These are phyloP conservation scores for Kryptolebias ocellatus DNA, from an alignment of 2,797 vertebrate species.

Conservation along the genomic window DNA sequence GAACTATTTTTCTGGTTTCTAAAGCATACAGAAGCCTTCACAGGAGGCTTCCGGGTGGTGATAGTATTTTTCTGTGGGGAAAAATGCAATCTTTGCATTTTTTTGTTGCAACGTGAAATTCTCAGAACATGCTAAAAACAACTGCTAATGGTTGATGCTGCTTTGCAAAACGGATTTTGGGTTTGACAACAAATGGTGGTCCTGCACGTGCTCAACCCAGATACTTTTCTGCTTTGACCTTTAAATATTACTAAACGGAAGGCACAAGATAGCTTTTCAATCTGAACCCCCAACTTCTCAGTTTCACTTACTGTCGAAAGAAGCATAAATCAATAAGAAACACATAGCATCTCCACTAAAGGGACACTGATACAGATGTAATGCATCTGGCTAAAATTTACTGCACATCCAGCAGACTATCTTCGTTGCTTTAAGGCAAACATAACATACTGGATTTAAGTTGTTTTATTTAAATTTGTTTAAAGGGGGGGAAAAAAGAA, in stretches of 20 bases:
- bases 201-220: neutral
- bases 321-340: constrained; percentile 58
- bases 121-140: constrained; percentile 13
- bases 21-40: constrained; percentile 15
- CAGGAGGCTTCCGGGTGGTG: constrained; percentile 20
- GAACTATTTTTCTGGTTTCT: constrained; percentile 21
- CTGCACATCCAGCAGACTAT: constrained; percentile 15
- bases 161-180: constrained; percentile 4
- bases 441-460: constrained; percentile 25
- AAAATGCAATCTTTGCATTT: constrained; percentile 1
- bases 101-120: constrained; percentile 5
- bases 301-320: constrained; percentile 40
- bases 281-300: constrained; percentile 13
- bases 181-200: neutral
- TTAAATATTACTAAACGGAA: constrained; percentile 47
- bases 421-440: neutral
- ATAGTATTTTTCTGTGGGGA: constrained; percentile 18
- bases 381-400: constrained; percentile 30
- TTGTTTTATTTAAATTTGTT: neutral
- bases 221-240: constrained; percentile 49
- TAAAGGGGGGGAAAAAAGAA: neutral
- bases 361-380: constrained; percentile 35
- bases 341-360: constrained; percentile 45
- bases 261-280: constrained; percentile 33
- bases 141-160: constrained; percentile 11